A percentile compares a stretch with the other conserved stretches of the same genome.
phyloP scores from a whole-genome alignment of 2,113 vertebrate species.

The Rhodinocichla rosea region DNA sequence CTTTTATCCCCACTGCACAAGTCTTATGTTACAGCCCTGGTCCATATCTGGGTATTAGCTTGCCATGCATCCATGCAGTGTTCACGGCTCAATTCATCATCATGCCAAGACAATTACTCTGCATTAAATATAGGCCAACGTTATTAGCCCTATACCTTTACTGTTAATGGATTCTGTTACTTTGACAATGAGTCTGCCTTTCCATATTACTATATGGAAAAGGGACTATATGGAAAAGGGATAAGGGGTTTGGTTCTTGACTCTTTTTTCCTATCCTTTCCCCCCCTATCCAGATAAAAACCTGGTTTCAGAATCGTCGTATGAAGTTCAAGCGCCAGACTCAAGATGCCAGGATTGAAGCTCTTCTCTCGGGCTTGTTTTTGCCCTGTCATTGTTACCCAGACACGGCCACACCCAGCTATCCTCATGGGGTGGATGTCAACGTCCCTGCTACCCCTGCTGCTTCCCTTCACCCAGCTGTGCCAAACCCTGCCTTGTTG shows the following conservation, averaged over 20 bases:
- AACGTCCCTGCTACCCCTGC: background rate
- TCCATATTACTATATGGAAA: background rate
- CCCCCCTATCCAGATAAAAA: conserved; percentile 88
- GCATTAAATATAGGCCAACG: background rate
- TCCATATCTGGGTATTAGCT: background rate
- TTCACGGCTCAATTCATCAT: background rate
- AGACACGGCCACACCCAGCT: background rate
- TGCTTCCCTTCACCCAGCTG: background rate
- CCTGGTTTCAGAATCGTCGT: conserved; percentile 89
- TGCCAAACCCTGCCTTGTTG: background rate
- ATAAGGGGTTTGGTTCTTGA: background rate
- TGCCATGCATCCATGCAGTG: fast-evolving
- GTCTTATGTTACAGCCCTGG: background rate
- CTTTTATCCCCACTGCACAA: background rate
- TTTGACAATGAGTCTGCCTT: background rate
- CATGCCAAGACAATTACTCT: background rate
- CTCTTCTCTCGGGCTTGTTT: conserved; percentile 62
- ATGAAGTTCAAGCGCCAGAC: conserved; percentile 87
- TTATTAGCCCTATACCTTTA: background rate
- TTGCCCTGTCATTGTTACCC: conserved; percentile 23
- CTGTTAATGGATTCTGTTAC: background rate
- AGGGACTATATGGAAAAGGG: background rate
- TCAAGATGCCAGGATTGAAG: conserved; percentile 74
- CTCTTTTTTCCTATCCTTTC: background rate
- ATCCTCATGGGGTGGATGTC: background rate